Base-by-base conservation (phyloP, 2,888 invertebrate genomes). In the Melangyna quadrimaculata region DNA sequence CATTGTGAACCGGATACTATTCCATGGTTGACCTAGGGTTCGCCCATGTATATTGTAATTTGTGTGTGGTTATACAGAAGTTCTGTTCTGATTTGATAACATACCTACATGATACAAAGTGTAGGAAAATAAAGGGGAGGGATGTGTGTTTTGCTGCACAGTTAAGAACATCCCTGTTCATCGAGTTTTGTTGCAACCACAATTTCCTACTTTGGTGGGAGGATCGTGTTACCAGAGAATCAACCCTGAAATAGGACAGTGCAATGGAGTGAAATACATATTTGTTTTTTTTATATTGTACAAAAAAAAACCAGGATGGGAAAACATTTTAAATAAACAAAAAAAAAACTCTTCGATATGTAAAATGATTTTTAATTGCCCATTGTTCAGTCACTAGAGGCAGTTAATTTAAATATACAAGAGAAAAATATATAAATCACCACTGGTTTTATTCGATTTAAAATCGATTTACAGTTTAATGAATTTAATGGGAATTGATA, bases 21-120 rank as follows among this genome's bases (percentile, higher is more conserved):
- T 75, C 53, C 75, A 61, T 75, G 79, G 75, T 55, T 79, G 37
- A 75, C 79, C 79, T 32, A 84, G 24, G 35, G 69, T 63, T 77
- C 72, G 67, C 17, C 71, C 80, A 53, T 80, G 72, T 35, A 45
- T 48, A 32, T 19, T 55, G 24, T 61, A 27, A 72, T 43, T 73
- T 55, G n/a, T 67, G 14, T 69, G 32, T 12, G 45, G 45, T 67
- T 51, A n/a, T 22, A 22, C n/a, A 22, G 19, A n/a, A 10, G 32
- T 35, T 59, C 35, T 59, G 59, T 37, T 37, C 14, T 22, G 22
- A 24, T 22, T 10, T 9, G 48, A 67, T 67, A 51, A 32, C n/a
- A n/a, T 27, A 24, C 2, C 7, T 14, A 29, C 14, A 12, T 8
- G 1, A 3, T 3, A 27, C n/a, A n/a, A n/a, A n/a, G n/a, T n/a